phyloP scores from a whole-genome alignment of 2,113 vertebrate species.

The Charina bottae region DNA sequence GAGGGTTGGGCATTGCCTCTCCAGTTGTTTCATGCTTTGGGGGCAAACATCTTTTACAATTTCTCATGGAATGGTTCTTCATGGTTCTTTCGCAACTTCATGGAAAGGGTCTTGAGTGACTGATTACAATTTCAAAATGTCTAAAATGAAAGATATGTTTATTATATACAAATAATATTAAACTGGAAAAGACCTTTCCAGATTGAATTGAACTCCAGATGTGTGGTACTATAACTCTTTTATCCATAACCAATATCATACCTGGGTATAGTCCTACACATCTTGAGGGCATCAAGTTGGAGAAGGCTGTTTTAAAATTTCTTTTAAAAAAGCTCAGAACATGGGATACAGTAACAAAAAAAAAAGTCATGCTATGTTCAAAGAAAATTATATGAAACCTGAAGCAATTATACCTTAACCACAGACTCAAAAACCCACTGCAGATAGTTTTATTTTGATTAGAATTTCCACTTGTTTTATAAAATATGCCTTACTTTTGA shows the following conservation, averaged over 20 bases:
- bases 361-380: not conserved
- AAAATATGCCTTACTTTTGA: not conserved
- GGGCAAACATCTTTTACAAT: too few relatives aligned
- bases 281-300: not conserved
- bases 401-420: not conserved
- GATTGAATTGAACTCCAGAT: too few relatives aligned
- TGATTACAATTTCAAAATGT: not conserved
- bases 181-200: not conserved
- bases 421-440: not conserved
- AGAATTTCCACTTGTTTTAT: too few relatives aligned
- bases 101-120: too few relatives aligned
- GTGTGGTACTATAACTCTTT: too few relatives aligned
- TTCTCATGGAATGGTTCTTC: too few relatives aligned
- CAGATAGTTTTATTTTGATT: not conserved
- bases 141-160: not conserved
- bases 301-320: not conserved
- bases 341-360: not conserved
- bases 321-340: not conserved
- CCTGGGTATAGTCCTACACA: not conserved
- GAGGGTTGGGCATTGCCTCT: not conserved
- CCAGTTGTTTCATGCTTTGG: not conserved
- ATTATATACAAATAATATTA: not conserved
- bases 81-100: too few relatives aligned
- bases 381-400: not conserved
- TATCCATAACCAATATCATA: too few relatives aligned